Conservation (phyloP, 1,140 invertebrate genomes). For the Antheraea pernyi region DNA sequence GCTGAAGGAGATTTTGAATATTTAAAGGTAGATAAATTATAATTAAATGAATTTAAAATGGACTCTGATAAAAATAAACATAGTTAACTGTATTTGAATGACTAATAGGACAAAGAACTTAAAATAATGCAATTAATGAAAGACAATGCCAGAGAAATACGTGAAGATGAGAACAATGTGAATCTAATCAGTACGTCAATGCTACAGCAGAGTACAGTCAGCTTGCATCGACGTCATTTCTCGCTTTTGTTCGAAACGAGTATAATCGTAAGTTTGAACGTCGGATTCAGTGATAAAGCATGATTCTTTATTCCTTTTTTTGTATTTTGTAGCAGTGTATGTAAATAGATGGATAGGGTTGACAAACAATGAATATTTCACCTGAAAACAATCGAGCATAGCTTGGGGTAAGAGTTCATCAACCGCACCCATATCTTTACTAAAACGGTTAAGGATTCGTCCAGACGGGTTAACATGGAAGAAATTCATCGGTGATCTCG, state of each 20-base stretch:
- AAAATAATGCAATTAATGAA: slow-evolving; percentile 61
- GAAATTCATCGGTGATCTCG: slow-evolving; percentile 86
- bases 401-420: slow-evolving; percentile 91
- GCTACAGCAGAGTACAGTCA: slow-evolving; percentile 45
- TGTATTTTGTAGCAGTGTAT: not conserved
- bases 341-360: not conserved
- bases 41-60: not conserved
- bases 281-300: not conserved
- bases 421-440: slow-evolving; percentile 83
- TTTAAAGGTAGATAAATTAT: slow-evolving; percentile 44
- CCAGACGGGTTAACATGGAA: slow-evolving; percentile 89
- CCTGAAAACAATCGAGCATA: slow-evolving; percentile 84
- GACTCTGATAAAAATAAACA: not conserved
- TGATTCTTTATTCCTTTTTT: not conserved
- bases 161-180: slow-evolving; percentile 39
- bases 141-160: slow-evolving; percentile 52
- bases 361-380: slow-evolving; percentile 35
- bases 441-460: slow-evolving; percentile 79
- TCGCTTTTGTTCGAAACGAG: slow-evolving; percentile 52
- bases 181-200: slow-evolving; percentile 32
- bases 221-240: slow-evolving; percentile 47
- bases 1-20: slow-evolving; percentile 58
- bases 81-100: not conserved
- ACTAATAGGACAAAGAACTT: slow-evolving; percentile 47
- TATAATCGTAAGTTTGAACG: slow-evolving; percentile 32